A percentile compares a stretch with the other conserved stretches of the same genome.
phyloP scores from a whole-genome alignment of 2,797 vertebrate genomes.

The Hirundo rustica region DNA sequence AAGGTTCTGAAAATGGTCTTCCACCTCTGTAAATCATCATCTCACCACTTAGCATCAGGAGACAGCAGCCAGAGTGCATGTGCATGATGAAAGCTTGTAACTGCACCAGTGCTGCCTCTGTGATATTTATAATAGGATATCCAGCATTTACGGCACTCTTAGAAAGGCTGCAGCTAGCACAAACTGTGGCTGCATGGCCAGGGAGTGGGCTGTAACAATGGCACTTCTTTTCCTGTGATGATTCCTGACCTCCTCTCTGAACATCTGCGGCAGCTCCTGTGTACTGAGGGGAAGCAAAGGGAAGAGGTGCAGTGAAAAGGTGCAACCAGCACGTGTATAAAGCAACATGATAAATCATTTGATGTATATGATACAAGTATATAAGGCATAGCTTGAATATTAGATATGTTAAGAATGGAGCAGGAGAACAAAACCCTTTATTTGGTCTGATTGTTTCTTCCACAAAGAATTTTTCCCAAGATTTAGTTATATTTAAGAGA shows the following conservation, averaged over 20 bases:
- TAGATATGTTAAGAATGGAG: background rate
- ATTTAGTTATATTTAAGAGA: background rate
- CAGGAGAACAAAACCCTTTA: background rate
- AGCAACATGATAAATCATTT: background rate
- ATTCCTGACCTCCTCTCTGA: background rate
- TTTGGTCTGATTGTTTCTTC: background rate
- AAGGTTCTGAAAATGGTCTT: background rate
- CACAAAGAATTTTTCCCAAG: background rate
- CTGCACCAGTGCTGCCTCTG: background rate
- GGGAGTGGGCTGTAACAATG: background rate
- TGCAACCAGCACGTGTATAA: background rate
- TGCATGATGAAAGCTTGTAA: background rate
- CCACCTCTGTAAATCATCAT: background rate
- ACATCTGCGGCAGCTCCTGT: rapidly evolving
- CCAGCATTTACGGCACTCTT: background rate
- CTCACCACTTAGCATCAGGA: background rate
- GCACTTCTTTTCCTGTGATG: background rate
- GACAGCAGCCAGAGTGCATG: background rate
- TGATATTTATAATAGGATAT: background rate
- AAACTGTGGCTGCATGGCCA: background rate
- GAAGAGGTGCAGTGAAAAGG: background rate
- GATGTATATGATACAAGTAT: background rate
- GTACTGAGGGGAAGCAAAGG: background rate
- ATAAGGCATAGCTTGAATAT: background rate
- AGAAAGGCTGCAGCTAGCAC: background rate